Evolutionary conservation across 2,797 vertebrate genomes (phyloP).

Genomic region (Lateolabrax maculatus): DNA sequence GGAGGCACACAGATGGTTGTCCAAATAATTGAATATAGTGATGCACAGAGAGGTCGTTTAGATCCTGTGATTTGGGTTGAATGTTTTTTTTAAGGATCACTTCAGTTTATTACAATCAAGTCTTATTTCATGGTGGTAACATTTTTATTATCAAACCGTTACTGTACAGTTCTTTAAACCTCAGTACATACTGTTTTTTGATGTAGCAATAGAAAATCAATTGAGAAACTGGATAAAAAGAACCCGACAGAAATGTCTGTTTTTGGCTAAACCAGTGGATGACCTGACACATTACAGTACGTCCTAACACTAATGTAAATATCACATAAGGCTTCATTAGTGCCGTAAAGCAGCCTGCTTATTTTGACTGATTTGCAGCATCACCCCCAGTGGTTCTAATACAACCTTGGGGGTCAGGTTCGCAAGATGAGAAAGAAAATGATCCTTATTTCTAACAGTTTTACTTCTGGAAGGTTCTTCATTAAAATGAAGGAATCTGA

Average conservation of each 20-base stretch:
- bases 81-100: not conserved
- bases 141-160: not conserved
- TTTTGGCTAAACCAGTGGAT: not conserved
- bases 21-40: conserved; percentile 36
- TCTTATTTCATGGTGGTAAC: not conserved
- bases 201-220: not conserved
- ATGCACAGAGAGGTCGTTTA: conserved; percentile 25
- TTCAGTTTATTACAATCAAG: conserved; percentile 1
- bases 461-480: not conserved
- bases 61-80: conserved; percentile 19
- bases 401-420: not conserved
- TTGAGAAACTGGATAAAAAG: not conserved
- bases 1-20: conserved; percentile 39
- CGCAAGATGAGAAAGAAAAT: no score
- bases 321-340: not conserved
- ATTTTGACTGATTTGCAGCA: conserved; percentile 4
- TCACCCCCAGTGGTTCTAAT: conserved; percentile 5
- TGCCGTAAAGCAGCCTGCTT: not conserved
- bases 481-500: not conserved
- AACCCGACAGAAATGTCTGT: not conserved
- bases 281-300: not conserved
- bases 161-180: not conserved
- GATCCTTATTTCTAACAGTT: no score
- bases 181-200: no score
- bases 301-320: not conserved